Evolutionary conservation across 1,140 invertebrate genomes (phyloP), one percentile per base, ranked within the genome.

Genomic region (Acromyrmex heyeri): DNA sequence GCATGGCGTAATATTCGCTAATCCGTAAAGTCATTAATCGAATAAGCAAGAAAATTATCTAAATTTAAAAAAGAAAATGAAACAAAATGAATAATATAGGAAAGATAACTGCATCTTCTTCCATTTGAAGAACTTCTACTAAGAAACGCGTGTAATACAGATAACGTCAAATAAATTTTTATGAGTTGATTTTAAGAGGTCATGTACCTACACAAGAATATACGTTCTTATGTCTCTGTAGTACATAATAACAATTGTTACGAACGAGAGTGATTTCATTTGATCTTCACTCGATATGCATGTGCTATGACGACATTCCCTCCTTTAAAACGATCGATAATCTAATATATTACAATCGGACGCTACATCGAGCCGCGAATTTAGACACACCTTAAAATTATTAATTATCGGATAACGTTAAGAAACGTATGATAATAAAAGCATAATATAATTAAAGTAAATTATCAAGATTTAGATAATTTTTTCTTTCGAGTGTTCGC

Each of bases 271-370:
- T 21, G 30, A 4, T 50, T 27, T 57, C 34, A 53, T 50, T 57
- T 67, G 21, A 81, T 70, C 6, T 65, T 6, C 14, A 82, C 18
- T 48, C 24, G n/a, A 59, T 14, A 83, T 18, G 8, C 21, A 55
- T 14, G 7, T n/a, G 50, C 65, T 38, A 57, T 21, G 30, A 72
- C 34, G 14, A 77, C 34, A 27, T 53, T 86, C 14, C 34, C 7
- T 34, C 16, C 4, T 85, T 62, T 48, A 72, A 86, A 79, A 59
- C 27, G 0, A 67, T 81, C 5, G 7, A 38, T 69, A 77, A 75
- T 86, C 50, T 92, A 88, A 91, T 93, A 92, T 93, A 89, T 91
- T 92, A 94, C 91, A 93, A 89, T 92, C 83, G 91, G 87, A 90
- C 87, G 90, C 88, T 81, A 83, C 82, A n/a, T 79, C 38, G 91